Conservation (phyloP, 2,888 invertebrate genomes). For the Thalpophila matura region DNA sequence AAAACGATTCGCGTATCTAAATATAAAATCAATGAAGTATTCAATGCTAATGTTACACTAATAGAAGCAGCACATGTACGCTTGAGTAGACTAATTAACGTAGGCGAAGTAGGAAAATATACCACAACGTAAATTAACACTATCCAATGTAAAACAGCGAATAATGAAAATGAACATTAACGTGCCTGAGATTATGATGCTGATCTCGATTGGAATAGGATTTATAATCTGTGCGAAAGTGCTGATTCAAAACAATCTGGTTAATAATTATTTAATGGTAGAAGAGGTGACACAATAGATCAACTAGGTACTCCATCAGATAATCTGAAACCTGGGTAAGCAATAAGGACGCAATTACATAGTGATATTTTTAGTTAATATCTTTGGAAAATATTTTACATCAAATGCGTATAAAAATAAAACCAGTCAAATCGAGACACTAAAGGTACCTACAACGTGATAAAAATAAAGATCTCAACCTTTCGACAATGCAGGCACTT, state of each 20-base stretch:
- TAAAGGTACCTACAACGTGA: slow-evolving; percentile 29
- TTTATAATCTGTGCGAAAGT: slow-evolving; percentile 18
- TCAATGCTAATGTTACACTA: slow-evolving; percentile 50
- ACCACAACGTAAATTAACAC: slow-evolving; percentile 18
- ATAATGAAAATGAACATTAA: slow-evolving; percentile 15
- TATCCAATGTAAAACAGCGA: slow-evolving; percentile 19
- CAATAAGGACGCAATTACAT: too few species aligned
- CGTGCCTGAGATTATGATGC: neutral
- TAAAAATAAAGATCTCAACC: slow-evolving; percentile 41
- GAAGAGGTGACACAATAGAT: too few species aligned
- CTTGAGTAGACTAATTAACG: slow-evolving; percentile 43
- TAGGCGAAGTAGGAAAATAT: slow-evolving; percentile 35
- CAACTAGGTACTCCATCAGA: too few species aligned
- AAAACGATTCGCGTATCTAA: slow-evolving; percentile 12
- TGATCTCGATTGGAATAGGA: neutral
- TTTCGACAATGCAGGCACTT: slow-evolving; percentile 30
- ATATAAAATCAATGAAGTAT: slow-evolving; percentile 48
- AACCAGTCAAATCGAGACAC: neutral
- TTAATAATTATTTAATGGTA: too few species aligned
- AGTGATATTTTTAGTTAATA: too few species aligned
- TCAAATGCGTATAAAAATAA: too few species aligned
- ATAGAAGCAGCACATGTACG: slow-evolving; percentile 47
- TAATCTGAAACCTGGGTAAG: too few species aligned
- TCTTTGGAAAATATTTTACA: too few species aligned
- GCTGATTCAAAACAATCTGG: neutral